These are phyloP conservation scores for Mus musculus DNA, from an alignment of 2,113 vertebrate genomes.

Conservation along the genomic window GRCm39 chr3:55539501-55540000, in stretches of 20 bases:
- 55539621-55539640: neutral
- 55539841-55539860: neutral
- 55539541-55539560: neutral
- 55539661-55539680: neutral
- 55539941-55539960: neutral
- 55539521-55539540: neutral
- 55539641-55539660: neutral
- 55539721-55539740: neutral
- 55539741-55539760: neutral
- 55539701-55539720: neutral
- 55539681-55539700: neutral
- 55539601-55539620: neutral
- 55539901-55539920: neutral
- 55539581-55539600: neutral
- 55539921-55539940: neutral
- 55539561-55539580: neutral
- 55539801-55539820: neutral
- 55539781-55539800: neutral
- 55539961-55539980: no score
- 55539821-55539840: neutral
- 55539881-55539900: neutral
- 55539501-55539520: neutral
- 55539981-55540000: neutral
- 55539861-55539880: neutral
- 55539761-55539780: neutral